Percentiles rank a stretch among this genome's conserved stretches.
phyloP scores from a whole-genome alignment of 2,888 invertebrate genomes.

The Miltochrista miniata region DNA sequence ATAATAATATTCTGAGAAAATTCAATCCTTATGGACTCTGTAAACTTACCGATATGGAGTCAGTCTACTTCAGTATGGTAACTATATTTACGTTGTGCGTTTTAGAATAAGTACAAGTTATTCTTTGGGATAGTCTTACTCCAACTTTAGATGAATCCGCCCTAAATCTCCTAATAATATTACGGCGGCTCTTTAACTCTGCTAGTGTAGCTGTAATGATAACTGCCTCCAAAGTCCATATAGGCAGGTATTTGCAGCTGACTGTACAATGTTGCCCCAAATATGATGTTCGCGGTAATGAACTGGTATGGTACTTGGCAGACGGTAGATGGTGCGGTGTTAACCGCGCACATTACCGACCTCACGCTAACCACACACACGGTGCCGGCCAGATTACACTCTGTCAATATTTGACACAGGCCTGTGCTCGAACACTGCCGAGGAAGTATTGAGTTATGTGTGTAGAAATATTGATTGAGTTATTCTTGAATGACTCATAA shows the following conservation, averaged over 20 bases:
- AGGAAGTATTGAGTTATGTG: slow-evolving; percentile 3
- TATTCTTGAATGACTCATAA: no score
- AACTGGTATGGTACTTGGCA: slow-evolving; percentile 45
- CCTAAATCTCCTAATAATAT: no score
- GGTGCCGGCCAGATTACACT: slow-evolving; percentile 73
- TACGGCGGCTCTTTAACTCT: no score
- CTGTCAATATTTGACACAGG: slow-evolving; percentile 74
- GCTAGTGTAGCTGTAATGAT: no score
- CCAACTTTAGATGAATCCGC: no score
- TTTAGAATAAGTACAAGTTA: no score
- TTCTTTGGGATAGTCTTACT: no score
- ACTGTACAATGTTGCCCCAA: slow-evolving; percentile 42
- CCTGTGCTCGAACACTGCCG: slow-evolving; percentile 25
- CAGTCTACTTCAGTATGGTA: no score
- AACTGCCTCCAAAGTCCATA: slow-evolving; percentile 24
- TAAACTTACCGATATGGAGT: no score
- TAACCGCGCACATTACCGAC: slow-evolving; percentile 73
- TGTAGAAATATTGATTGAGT: neutral
- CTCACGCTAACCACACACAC: slow-evolving; percentile 65
- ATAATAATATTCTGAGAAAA: no score
- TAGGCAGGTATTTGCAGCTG: slow-evolving; percentile 56
- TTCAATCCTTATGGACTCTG: no score
- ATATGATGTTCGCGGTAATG: slow-evolving; percentile 70
- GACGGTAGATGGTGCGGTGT: slow-evolving; percentile 46
- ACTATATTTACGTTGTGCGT: no score